Percentiles rank a stretch among this genome's conserved stretches.
Conservation (phyloP, 2,113 vertebrate species). For the Micronycteris hirsuta region DNA sequence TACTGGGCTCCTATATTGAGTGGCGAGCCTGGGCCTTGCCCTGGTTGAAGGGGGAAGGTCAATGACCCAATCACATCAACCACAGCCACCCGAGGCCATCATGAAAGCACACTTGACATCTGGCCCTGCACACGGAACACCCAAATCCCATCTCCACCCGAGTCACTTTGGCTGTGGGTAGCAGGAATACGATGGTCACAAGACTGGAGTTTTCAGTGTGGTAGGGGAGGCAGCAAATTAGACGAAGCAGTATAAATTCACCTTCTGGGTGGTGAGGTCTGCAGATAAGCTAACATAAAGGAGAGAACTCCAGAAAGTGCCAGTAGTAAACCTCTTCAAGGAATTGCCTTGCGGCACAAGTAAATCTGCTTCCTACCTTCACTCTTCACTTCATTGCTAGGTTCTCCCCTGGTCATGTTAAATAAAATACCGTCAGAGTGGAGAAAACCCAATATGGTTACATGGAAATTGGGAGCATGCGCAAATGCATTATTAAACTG, state of each 20-base stretch:
- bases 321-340: not conserved
- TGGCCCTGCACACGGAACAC: not conserved
- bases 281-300: not conserved
- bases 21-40: not conserved
- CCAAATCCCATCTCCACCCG: not conserved
- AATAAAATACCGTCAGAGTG: not conserved
- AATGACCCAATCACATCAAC: not conserved
- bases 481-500: not conserved
- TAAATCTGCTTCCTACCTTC: not conserved
- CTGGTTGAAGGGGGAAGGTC: not conserved
- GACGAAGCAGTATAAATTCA: not conserved
- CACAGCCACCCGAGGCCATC: fast-evolving
- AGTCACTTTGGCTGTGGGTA: not conserved
- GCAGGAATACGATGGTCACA: not conserved
- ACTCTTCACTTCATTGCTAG: not conserved
- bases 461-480: not conserved
- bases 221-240: not conserved
- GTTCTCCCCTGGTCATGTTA: not conserved
- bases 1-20: not conserved
- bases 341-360: not conserved
- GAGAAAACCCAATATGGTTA: not conserved
- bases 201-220: not conserved
- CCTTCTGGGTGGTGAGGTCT: not conserved
- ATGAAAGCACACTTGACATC: not conserved
- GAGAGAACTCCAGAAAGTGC: not conserved